These are phyloP conservation scores for Falco columbarius DNA, from an alignment of 2,797 vertebrate genomes.

Conservation along the genomic window DNA sequence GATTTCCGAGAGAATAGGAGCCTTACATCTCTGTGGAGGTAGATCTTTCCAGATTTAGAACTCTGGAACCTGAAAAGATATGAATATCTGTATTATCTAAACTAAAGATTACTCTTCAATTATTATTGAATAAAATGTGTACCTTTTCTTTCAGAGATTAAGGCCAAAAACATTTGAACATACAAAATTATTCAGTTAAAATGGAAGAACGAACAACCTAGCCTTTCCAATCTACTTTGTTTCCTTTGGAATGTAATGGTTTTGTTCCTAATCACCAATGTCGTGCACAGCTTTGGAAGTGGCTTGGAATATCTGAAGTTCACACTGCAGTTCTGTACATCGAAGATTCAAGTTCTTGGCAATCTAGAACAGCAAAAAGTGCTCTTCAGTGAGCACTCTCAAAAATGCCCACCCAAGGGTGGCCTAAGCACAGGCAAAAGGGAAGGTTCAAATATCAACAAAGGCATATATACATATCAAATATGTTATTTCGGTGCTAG, in stretches of 20 bases:
- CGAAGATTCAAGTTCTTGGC: not conserved
- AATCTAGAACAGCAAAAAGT: not conserved
- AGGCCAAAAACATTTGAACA: not conserved
- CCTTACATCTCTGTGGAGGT: slow-evolving; percentile 98
- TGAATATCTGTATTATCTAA: not conserved
- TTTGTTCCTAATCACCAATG: not conserved
- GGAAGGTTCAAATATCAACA: not conserved
- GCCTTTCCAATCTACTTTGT: not conserved
- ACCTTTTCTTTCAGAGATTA: not conserved
- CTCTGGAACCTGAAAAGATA: slow-evolving; percentile 93
- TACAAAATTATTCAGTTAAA: not conserved
- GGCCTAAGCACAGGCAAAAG: not conserved
- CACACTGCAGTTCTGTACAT: not conserved
- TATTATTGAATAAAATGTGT: not conserved
- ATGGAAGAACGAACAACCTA: not conserved
- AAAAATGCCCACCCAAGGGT: not conserved
- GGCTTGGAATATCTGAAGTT: not conserved
- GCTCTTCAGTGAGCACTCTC: not conserved
- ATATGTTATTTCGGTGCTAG: not conserved
- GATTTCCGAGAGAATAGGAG: slow-evolving; percentile 99
- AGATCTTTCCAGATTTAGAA: slow-evolving; percentile 99
- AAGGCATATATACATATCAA: not conserved
- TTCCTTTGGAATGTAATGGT: not conserved
- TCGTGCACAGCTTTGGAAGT: not conserved
- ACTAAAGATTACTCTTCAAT: not conserved